phyloP scores from a whole-genome alignment of 1,140 invertebrate species.

The Apolygus lucorum region DNA sequence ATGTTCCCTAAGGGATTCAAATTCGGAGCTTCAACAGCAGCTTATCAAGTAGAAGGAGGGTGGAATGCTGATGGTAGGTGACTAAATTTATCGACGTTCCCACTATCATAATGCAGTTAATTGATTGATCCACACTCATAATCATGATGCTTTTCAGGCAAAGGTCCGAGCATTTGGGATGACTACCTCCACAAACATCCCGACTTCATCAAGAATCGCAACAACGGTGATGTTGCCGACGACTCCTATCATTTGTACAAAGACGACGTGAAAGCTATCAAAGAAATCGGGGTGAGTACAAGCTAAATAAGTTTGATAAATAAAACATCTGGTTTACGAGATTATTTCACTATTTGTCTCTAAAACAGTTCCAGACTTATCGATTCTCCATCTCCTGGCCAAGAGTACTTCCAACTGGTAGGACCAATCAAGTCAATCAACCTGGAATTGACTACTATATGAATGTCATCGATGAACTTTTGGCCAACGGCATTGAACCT shows the following conservation, averaged over 20 bases:
- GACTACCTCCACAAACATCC: conserved; percentile 36
- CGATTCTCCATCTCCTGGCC: not conserved
- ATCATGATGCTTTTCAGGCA: too few relatives aligned
- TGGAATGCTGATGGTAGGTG: conserved; percentile 51
- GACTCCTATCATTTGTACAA: conserved; percentile 53
- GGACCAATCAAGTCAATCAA: not conserved
- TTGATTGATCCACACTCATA: too few relatives aligned
- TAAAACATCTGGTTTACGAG: too few relatives aligned
- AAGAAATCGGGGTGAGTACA: too few relatives aligned
- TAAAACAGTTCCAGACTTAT: not conserved
- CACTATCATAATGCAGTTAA: too few relatives aligned
- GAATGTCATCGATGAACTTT: not conserved
- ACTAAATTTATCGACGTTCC: too few relatives aligned
- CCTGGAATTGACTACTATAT: not conserved
- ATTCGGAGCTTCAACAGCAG: conserved; percentile 48
- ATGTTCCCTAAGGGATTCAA: conserved; percentile 48
- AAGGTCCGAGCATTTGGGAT: conserved; percentile 39
- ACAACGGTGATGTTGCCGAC: conserved; percentile 48
- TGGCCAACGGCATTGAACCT: not conserved
- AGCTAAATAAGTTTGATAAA: too few relatives aligned
- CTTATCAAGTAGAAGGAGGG: conserved; percentile 53
- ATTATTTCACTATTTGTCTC: too few relatives aligned
- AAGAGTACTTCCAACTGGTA: not conserved
- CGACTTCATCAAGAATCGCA: conserved; percentile 44
- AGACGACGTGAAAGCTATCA: too few relatives aligned